Base-by-base conservation (phyloP, 2,797 vertebrate genomes). In the Mus minutoides region DNA sequence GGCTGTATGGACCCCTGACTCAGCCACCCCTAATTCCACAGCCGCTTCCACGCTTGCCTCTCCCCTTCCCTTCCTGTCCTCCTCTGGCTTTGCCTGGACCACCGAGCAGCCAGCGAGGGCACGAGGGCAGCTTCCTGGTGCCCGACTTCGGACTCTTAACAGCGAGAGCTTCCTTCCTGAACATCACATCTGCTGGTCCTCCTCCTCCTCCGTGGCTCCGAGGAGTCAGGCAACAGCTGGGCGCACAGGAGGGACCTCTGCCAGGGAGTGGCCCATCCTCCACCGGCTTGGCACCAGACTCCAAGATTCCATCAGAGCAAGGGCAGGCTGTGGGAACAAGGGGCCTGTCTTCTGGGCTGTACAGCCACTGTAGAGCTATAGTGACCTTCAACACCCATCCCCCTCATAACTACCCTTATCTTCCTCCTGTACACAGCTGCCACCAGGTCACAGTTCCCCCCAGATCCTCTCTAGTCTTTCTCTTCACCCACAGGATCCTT, bases 91-190 rank as follows among this genome's bases (percentile, higher is more conserved):
- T 62, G 43, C 40, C n/a, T 54, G 92, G 91, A 14, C 34, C 73
- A 56, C 62, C 2, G n/a, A 29, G 67, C 22, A 43, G 90, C 64
- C 78, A 17, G 14, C 21, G 6, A 37, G 88, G 92, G 96, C 2
- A 86, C 3, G 14, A 29, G 92, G 79, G 90, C 54, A 7, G 52
- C 93, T 97, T 97, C 97, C 97, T 97, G 97, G 83, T n/a, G 40
- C 67, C 77, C 12, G 7, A 40, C 49, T 95, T 40, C 43, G 75
- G 92, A 76, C 96, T 96, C 93, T 76, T 77, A 92, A 90, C 31
- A 91, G 3, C 58, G 88, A 97, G 97, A 98, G 97, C 97, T 99
- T 98, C 98, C 98, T 99, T 98, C 98, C 97, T 97, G 95, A 97
- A 97, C 96, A 98, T 40, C 96, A 69, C 82, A 2, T 12, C 89